Evolutionary conservation across 1,140 invertebrate species (phyloP).

Genomic region (Reticulitermes speratus): DNA sequence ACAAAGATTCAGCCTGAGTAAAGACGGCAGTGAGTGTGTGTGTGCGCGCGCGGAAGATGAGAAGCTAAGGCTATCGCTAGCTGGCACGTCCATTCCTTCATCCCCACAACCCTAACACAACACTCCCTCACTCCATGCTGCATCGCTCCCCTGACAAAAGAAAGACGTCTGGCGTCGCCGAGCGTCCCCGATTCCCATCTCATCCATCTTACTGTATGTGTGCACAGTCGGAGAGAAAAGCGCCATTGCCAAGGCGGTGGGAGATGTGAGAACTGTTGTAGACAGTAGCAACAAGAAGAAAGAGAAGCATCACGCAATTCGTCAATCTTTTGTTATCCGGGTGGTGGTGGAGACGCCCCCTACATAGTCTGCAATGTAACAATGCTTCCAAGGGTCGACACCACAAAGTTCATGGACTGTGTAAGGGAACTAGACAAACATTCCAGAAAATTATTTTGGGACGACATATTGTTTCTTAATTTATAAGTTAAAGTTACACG

Average conservation of each 20-base stretch:
- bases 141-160: constrained; percentile 13
- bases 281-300: constrained; percentile 15
- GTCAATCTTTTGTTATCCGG: constrained; percentile 11
- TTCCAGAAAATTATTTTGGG: background rate
- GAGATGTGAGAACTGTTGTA: constrained; percentile 10
- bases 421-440: background rate
- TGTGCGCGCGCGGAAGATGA: background rate
- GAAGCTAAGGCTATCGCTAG: background rate
- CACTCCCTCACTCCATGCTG: constrained; percentile 1
- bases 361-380: background rate
- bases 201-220: constrained; percentile 15
- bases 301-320: background rate
- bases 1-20: too few relatives aligned
- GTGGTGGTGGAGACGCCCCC: constrained; percentile 4
- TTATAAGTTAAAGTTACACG: background rate
- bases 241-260: constrained; percentile 7
- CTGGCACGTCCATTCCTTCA: constrained; percentile 8
- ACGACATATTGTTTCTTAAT: background rate
- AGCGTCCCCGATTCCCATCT: background rate
- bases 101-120: background rate
- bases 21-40: background rate
- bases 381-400: background rate
- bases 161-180: constrained; percentile 11
- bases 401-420: background rate
- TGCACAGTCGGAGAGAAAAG: constrained; percentile 9